Evolutionary conservation across 2,888 invertebrate genomes (phyloP).

Genomic region (Drosophila paramelanica): DNA sequence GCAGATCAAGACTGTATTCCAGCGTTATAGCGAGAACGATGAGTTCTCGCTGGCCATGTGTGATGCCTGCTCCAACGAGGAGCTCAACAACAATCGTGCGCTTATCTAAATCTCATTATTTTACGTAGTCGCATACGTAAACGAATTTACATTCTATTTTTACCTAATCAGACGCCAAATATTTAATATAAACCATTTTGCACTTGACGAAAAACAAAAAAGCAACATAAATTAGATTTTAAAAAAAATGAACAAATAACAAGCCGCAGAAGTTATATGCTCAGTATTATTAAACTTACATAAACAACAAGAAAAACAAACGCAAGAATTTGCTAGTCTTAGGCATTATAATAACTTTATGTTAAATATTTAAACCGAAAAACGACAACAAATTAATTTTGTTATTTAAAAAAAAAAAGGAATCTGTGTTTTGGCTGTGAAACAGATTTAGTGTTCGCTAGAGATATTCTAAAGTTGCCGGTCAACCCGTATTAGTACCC

Average conservation of each 20-base stretch:
- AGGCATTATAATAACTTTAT: conserved; percentile 27
- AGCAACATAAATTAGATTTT: conserved; percentile 1
- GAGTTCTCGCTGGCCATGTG: conserved; percentile 43
- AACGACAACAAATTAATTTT: conserved; percentile 29
- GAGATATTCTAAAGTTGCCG: conserved; percentile 45
- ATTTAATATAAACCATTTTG: conserved; percentile 15
- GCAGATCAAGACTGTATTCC: conserved; percentile 53
- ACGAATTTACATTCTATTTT: conserved; percentile 3
- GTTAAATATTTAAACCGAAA: conserved; percentile 19
- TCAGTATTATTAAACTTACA: conserved; percentile 26
- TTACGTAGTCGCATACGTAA: neutral
- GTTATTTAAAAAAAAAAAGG: conserved; percentile 39
- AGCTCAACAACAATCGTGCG: conserved; percentile 67
- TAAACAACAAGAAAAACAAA: conserved; percentile 12
- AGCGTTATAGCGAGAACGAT: conserved; percentile 70
- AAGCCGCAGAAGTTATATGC: conserved; percentile 11
- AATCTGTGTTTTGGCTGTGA: conserved; percentile 85
- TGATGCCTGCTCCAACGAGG: conserved; percentile 43
- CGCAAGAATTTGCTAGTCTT: conserved; percentile 61
- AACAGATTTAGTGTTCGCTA: conserved; percentile 83
- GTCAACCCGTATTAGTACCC: conserved; percentile 33
- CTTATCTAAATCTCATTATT: conserved; percentile 44
- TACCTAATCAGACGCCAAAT: conserved; percentile 3
- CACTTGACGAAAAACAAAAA: conserved; percentile 17
- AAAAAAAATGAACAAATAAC: conserved; percentile 8